These are phyloP conservation scores for Malthinus flaveolus DNA, from an alignment of 2,888 invertebrate species.

Conservation along the genomic window DNA sequence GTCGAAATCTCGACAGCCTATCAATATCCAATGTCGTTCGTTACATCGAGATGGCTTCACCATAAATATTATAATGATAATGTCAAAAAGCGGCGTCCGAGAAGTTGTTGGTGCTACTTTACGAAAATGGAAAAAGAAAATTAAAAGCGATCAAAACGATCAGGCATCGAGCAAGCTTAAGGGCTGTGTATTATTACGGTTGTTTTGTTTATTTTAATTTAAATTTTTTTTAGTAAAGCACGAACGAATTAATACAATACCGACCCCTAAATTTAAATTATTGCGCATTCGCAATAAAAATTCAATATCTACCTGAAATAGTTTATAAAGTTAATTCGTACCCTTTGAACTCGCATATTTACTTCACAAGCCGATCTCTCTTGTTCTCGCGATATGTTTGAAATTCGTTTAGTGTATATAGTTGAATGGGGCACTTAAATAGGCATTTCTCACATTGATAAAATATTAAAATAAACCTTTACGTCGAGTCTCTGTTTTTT, in stretches of 20 bases:
- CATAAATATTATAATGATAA: slow-evolving; percentile 28
- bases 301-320: background rate
- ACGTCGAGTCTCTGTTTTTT: too few species aligned
- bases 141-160: too few species aligned
- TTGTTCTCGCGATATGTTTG: background rate
- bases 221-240: too few species aligned
- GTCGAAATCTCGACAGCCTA: slow-evolving; percentile 18
- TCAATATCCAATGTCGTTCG: slow-evolving; percentile 23
- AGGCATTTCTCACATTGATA: background rate
- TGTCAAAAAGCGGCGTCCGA: slow-evolving; percentile 16
- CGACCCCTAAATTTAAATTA: too few species aligned
- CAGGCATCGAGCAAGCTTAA: too few species aligned
- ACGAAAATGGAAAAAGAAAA: background rate
- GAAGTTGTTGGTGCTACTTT: slow-evolving; percentile 15
- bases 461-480: background rate
- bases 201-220: too few species aligned
- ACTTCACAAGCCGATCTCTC: background rate
- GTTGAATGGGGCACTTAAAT: background rate
- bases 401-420: slow-evolving; percentile 4
- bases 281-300: too few species aligned
- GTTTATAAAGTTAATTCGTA: background rate
- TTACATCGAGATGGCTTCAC: slow-evolving; percentile 19
- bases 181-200: too few species aligned
- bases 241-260: too few species aligned
- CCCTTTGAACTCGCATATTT: background rate